phyloP scores from a whole-genome alignment of 2,888 invertebrate genomes.

The Mesorhabditis spiculigera region DNA sequence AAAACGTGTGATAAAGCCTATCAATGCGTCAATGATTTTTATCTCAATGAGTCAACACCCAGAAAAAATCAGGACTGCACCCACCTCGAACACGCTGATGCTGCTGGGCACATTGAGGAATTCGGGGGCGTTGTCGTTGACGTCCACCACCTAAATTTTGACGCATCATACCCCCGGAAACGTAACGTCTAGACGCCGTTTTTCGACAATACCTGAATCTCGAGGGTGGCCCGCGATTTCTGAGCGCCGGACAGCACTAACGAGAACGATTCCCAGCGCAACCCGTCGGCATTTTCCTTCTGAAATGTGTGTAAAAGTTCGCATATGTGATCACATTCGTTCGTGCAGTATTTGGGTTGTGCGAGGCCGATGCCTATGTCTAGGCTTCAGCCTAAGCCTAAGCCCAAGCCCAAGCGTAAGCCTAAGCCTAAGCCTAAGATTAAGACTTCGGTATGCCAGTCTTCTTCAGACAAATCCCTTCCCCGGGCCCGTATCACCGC shows the following conservation, averaged over 20 bases:
- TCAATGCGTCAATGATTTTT: background rate
- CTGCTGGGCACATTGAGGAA: slow-evolving; percentile 72
- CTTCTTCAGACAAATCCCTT: too few relatives aligned
- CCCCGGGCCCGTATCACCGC: too few relatives aligned
- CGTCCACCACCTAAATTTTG: slow-evolving; percentile 57
- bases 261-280: slow-evolving; percentile 35
- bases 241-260: slow-evolving; percentile 30
- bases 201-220: slow-evolving; percentile 45
- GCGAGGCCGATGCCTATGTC: too few relatives aligned
- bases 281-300: slow-evolving; percentile 36
- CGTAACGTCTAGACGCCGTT: background rate
- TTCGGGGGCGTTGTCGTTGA: slow-evolving; percentile 61
- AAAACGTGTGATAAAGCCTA: slow-evolving; percentile 3
- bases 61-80: background rate
- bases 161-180: background rate
- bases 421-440: too few relatives aligned
- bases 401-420: too few relatives aligned
- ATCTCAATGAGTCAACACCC: slow-evolving; percentile 15
- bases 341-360: too few relatives aligned
- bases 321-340: too few relatives aligned
- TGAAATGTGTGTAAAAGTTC: slow-evolving; percentile 17
- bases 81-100: slow-evolving; percentile 76
- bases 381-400: too few relatives aligned
- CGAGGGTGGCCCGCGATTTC: slow-evolving; percentile 39
- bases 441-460: too few relatives aligned